Base-by-base conservation (phyloP, 2,888 invertebrate genomes). In the Ariolimax columbianus region DNA sequence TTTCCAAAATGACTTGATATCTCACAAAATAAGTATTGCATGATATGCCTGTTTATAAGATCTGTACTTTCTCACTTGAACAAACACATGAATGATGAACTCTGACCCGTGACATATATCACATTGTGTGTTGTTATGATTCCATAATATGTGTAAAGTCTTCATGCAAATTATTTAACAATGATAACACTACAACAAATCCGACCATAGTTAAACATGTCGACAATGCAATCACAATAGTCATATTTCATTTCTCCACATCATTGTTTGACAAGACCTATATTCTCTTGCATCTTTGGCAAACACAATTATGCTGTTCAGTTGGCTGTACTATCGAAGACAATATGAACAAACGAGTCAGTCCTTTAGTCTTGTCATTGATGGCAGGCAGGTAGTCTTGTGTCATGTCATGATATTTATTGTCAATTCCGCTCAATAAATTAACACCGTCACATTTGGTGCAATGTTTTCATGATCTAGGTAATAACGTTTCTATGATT, bases 341-440 rank as follows among this genome's bases (percentile, higher is more conserved):
- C n/a, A 4, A n/a, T 79, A 66, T 79, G 79, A 79, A 79, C 79
- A 79, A 79, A 79, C 7, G 36, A 47, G 66, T 68, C 36, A 38
- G 38, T 51, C 77, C 36, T 81, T 30, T 83, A 17, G 51, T 83
- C 30, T 23, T 82, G 17, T 33, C 36, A 23, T 19, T 83, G 2
- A 38, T 68, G 77, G 66, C 77, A 77, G 77, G 83, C 66, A 77
- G 17, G 14, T 14, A 9, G 33, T 51, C 72, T 66, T 80, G 30
- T 66, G 33, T 43, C 23, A 66, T 83, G 77, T 83, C 66, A 77
- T 73, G 75, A 73, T 82, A 75, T 77, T 77, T 83, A 51, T 51
- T 83, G 83, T 83, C 51, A 77, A 77, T 63, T 63, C 70, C 36
- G 81, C 84, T 84, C 84, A 84, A 84, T 84, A 84, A 84, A 63